A percentile compares a stretch with the other conserved stretches of the same genome.
Evolutionary conservation across 2,797 vertebrate genomes (phyloP).

Genomic region (Moxostoma hubbsi): DNA sequence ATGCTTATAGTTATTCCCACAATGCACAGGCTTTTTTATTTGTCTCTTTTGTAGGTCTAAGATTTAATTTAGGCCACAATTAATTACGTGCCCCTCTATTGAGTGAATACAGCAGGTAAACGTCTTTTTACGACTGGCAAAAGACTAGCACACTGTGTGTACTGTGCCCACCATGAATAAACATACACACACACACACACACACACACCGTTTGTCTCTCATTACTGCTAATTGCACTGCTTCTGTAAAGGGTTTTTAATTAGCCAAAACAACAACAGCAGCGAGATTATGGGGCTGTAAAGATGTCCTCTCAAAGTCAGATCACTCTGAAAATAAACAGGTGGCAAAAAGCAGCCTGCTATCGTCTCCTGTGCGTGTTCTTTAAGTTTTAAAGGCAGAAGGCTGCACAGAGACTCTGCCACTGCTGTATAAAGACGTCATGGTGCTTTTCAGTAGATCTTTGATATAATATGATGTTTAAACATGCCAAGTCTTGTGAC

Average conservation of each 20-base stretch:
- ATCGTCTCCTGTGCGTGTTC: neutral
- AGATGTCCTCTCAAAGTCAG: constrained; percentile 38
- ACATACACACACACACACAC: neutral
- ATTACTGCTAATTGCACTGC: constrained; percentile 51
- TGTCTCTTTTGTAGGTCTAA: neutral
- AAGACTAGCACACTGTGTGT: constrained; percentile 13
- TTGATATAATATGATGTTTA: no score
- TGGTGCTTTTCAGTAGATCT: no score
- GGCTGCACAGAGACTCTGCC: no score
- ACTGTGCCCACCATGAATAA: constrained; percentile 4
- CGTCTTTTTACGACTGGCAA: constrained; percentile 20
- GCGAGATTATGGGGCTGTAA: constrained; percentile 45
- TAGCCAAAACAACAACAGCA: constrained; percentile 57
- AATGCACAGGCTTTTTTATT: constrained; percentile 5
- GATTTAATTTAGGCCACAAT: constrained; percentile 26
- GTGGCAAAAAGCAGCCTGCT: neutral
- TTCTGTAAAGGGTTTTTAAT: constrained; percentile 57
- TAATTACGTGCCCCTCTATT: constrained; percentile 29
- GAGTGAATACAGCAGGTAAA: constrained; percentile 34
- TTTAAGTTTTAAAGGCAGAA: neutral
- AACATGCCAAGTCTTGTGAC: no score
- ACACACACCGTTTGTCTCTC: constrained; percentile 11
- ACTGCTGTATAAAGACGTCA: neutral
- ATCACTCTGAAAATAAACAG: constrained; percentile 15
- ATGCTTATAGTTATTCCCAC: neutral